Percentiles rank a stretch among this genome's conserved stretches.
Conservation (phyloP, 2,113 vertebrate genomes). For the Lipotes vexillifer region DNA sequence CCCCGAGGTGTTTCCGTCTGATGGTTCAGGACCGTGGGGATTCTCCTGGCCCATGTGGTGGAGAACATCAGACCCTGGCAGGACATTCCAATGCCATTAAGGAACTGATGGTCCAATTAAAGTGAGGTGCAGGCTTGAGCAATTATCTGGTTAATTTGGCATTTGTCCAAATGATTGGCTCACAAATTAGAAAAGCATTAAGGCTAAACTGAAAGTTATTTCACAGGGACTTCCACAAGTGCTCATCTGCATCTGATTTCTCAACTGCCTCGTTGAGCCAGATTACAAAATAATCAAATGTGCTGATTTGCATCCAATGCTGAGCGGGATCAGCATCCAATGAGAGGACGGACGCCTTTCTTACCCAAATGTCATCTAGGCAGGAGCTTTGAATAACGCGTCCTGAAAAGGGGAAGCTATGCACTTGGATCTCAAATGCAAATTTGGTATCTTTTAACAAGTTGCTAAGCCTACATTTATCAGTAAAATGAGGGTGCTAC, state of each 20-base stretch:
- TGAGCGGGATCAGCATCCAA: conserved; percentile 1
- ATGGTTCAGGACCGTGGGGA: neutral
- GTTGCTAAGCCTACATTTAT: neutral
- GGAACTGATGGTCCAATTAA: conserved; percentile 25
- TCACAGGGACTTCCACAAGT: conserved; percentile 44
- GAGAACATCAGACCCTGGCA: neutral
- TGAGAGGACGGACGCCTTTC: neutral
- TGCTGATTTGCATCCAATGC: too few species aligned
- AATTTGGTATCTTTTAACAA: neutral
- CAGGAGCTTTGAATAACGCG: neutral
- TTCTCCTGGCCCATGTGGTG: neutral
- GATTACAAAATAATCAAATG: conserved; percentile 38
- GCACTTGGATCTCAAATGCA: neutral
- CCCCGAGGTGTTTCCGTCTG: neutral
- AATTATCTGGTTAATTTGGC: conserved; percentile 58
- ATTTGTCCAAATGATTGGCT: conserved; percentile 51
- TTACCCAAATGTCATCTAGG: neutral
- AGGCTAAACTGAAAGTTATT: conserved; percentile 43
- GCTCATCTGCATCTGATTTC: conserved; percentile 42
- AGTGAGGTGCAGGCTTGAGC: conserved; percentile 17
- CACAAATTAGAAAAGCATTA: conserved; percentile 50
- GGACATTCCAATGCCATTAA: neutral
- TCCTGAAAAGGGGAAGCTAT: neutral
- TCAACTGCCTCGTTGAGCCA: conserved; percentile 39
- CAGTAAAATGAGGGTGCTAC: neutral